Evolutionary conservation across 1,140 invertebrate genomes (phyloP).

Genomic region (Nasonia longicornis): DNA sequence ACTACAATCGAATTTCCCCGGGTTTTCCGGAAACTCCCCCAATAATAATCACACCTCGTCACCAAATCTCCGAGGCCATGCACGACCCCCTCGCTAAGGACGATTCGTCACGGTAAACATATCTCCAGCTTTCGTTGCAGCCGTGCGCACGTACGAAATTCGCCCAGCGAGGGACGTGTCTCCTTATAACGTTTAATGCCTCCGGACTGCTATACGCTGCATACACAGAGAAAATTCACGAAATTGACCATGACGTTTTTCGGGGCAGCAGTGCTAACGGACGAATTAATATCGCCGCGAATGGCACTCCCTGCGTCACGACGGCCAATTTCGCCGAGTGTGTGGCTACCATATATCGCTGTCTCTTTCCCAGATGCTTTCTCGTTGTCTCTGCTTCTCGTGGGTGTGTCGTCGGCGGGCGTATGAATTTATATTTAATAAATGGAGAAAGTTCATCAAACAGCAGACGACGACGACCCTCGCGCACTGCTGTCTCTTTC

Average conservation of each 20-base stretch:
- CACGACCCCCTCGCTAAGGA: not conserved
- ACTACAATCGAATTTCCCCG: too few relatives aligned
- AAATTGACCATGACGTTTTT: slow-evolving; percentile 32
- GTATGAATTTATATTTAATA: slow-evolving; percentile 39
- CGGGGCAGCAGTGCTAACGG: not conserved
- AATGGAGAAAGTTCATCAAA: slow-evolving; percentile 36
- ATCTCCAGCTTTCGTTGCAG: not conserved
- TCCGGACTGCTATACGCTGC: not conserved
- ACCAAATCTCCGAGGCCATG: not conserved
- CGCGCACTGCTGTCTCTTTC: not conserved
- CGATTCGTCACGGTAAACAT: not conserved
- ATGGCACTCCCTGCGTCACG: slow-evolving; percentile 15
- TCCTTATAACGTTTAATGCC: not conserved
- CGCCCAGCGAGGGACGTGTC: not conserved
- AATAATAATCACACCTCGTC: not conserved
- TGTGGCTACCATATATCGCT: slow-evolving; percentile 15
- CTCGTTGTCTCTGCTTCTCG: slow-evolving; percentile 39
- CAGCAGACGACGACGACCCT: not conserved
- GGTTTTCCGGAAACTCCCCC: not conserved
- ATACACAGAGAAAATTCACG: not conserved
- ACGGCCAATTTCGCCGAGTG: slow-evolving; percentile 5
- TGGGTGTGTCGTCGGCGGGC: slow-evolving; percentile 44
- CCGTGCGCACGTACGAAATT: not conserved
- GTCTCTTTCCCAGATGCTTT: slow-evolving; percentile 30
- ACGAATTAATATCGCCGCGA: slow-evolving; percentile 38